Base-by-base conservation (phyloP, 2,888 invertebrate species). In the Spilosoma lubricipeda region DNA sequence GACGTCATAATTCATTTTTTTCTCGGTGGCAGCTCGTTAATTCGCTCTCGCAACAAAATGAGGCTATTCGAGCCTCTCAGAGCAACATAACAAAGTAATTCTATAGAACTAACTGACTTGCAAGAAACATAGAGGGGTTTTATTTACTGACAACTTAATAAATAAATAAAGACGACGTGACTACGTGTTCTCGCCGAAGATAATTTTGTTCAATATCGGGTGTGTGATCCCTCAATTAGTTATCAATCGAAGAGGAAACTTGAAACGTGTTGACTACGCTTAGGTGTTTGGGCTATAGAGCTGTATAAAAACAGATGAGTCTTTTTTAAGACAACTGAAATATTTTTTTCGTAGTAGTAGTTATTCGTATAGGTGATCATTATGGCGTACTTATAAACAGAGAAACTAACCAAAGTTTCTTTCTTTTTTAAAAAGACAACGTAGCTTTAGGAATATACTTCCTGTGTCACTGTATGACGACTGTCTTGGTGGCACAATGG, bases 1-100 rank as follows among this genome's bases (percentile, higher is more conserved):
- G 88, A 89, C 89, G 89, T 86, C 82, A 90, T 91, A 89, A 87
- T 87, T 91, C 90, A 88, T 89, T 89, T 90, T 91, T 88, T 87
- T 85, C 81, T 82, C 80, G 77, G 76, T 79, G 79, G 76, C 79
- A 79, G 82, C 90, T 90, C 91, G 89, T 90, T 90, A 90, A 91
- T 90, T 90, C 88, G 80, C 87, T 86, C 86, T 86, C 83, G 84
- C 87, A 83, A 86, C 88, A 85, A 87, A 90, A 90, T 89, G 88
- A 88, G 88, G 88, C 86, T 84, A 90, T 90, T 90, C 86, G 89
- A 90, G 88, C 86, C 88, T 86, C 86, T 85, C 83, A 68, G 80
- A 85, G 83, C 82, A 82, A 82, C 84, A 85, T 90, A 89, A 89
- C 87, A 87, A 87, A 82, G 85, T 86, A 83, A 86, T 88, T 87